phyloP scores from a whole-genome alignment of 2,888 invertebrate genomes.

The Drosophila lutescens region DNA sequence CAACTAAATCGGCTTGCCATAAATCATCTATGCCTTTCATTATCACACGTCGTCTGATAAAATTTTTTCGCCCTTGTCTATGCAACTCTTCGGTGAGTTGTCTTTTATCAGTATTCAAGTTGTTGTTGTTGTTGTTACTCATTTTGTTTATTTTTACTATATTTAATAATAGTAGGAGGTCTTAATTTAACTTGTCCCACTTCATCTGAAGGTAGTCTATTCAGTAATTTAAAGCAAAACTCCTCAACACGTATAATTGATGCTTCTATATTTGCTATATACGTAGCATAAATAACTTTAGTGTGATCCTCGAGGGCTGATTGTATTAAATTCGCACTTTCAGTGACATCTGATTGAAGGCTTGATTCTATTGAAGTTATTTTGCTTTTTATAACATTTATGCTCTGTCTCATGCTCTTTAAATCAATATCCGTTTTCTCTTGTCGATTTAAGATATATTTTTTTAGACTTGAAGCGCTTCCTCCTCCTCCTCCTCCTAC shows the following conservation, averaged over 20 bases:
- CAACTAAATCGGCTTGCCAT: constrained; percentile 22
- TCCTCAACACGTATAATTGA: background rate
- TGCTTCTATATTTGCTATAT: no score
- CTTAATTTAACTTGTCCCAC: no score
- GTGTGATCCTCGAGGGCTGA: no score
- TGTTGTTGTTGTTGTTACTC: background rate
- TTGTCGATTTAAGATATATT: background rate
- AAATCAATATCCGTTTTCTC: background rate
- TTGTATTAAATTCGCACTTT: background rate
- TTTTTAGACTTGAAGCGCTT: background rate
- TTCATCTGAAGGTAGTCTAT: no score
- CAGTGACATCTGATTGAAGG: no score
- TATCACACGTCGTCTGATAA: background rate
- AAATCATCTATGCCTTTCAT: background rate
- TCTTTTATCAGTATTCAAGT: constrained; percentile 4
- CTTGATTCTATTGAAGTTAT: background rate
- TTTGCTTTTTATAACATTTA: background rate
- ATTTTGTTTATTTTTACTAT: background rate
- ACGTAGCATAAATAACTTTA: no score
- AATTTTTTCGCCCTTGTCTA: constrained; percentile 8
- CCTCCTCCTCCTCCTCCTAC: no score
- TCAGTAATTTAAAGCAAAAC: background rate
- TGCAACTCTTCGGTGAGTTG: background rate
- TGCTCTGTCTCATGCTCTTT: background rate
- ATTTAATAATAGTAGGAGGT: no score